Evolutionary conservation across 2,113 vertebrate genomes (phyloP).

Genomic region (Pollachius pollachius): DNA sequence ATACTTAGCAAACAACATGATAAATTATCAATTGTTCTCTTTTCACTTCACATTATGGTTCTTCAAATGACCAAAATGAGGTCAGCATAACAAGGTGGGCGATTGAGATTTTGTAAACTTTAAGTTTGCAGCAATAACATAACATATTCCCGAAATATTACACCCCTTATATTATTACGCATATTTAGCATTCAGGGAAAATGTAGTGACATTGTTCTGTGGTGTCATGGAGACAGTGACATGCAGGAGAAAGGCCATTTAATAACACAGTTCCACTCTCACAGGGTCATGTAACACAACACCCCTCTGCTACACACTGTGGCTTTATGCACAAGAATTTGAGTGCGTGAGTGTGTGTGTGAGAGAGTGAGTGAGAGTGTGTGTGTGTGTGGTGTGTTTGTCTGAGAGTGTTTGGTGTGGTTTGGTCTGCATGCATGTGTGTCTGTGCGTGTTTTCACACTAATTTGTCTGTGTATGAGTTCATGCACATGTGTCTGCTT

Average conservation of each 20-base stretch:
- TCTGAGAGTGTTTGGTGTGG: slow-evolving; percentile 4
- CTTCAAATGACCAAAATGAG: too few species aligned
- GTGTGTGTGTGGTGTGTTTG: slow-evolving; percentile 18
- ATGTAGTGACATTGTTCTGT: background rate
- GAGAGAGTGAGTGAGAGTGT: too few species aligned
- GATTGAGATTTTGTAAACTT: too few species aligned
- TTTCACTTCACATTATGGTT: too few species aligned
- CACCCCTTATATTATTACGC: background rate
- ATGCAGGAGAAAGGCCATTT: background rate
- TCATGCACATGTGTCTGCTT: too few species aligned
- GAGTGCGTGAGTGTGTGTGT: too few species aligned
- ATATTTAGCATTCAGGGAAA: background rate
- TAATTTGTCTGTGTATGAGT: too few species aligned
- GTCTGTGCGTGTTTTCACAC: background rate
- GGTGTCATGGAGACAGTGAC: background rate
- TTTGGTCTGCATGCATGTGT: slow-evolving; percentile 1
- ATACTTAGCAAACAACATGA: too few species aligned
- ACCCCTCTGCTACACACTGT: background rate
- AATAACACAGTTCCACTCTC: background rate
- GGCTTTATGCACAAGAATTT: background rate
- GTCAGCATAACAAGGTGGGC: too few species aligned
- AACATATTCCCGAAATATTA: background rate
- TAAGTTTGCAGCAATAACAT: background rate
- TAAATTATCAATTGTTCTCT: too few species aligned
- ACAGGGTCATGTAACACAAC: background rate